Evolutionary conservation across 64 coral and sea anemone species (phyloP), one percentile per base, ranked within the genome.

Genomic region (Platygyra sinensis): DNA sequence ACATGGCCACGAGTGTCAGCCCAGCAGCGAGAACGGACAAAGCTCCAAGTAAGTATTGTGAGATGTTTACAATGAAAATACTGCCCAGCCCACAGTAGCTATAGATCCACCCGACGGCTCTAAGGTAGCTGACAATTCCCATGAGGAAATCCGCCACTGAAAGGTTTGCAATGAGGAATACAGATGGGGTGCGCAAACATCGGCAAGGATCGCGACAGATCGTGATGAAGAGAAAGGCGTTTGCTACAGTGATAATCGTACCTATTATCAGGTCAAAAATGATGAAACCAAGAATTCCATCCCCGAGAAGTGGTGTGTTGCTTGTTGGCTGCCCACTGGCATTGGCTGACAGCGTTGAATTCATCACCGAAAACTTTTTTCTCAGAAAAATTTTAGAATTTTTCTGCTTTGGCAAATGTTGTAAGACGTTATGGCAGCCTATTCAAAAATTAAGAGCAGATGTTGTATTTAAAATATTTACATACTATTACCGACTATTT

Each of bases 121-220:
- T 42, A 24, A 85, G 81, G 36, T 49, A 51, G 33, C 63, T 85
- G 14, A 85, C 36, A 51, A 39, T 72, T 22, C 81, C 81, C 38
- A 71, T 51, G 17, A 85, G 71, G 38, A 85, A 71, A 85, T 85
- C 81, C 32, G 81, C 81, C 14, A 85, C 81, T 25, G 81, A 85
- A 25, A 85, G 81, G 49, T 85, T 85, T 22, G 81, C 81, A 10
- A 85, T 85, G 20, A 85, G 63, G 4, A 72, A 85, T 14, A 67
- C 36, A n/a, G 62, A 71, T 5, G 81, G 63, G 4, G 81, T 69
- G 5, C 81, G 81, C 20, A 85, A 32, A 71, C 81, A 85, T 12
- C 33, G 63, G 39, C 81, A 85, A 19, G 81, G 81, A 85, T 85
- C 81, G 19, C 81, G 81, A 2, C 52, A 85, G 16, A 85, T 85